Base-by-base conservation (phyloP, 2,113 vertebrate genomes). In the Catharus fuscescens region DNA sequence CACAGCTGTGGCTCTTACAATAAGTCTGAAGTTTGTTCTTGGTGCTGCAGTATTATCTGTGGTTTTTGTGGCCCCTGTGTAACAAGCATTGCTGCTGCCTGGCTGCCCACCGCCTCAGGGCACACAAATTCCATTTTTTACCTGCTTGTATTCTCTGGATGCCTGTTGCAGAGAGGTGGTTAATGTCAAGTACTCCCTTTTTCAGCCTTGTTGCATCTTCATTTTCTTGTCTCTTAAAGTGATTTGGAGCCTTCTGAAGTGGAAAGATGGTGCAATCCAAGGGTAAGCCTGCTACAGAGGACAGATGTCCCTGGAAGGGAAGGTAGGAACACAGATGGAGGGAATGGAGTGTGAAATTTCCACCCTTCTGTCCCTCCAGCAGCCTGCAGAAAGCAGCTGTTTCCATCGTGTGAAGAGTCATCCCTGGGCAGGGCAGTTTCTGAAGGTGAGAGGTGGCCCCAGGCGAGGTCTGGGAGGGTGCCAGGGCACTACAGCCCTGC, bases 341-440 rank as follows among this genome's bases (percentile, higher is more conserved):
- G 48, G 82, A 96, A 70, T 3, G 3, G 71, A 92, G 64, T 88
- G 72, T 94, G 91, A 81, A 80, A 88, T 91, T 90, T 83, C 56
- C 2, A 1, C 53, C 76, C 64, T 85, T 91, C 81, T 82, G 67
- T 88, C 47, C 36, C 25, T 50, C 7, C 34, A 67, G 64, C 52
- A 94, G 64, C 82, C 69, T 78, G 73, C 38, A 84, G 90, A 96
- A 96, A 86, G 64, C 88, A 86, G 90, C 69, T 92, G 90, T 93
- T 92, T 79, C 60, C 65, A 53, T 25, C 2, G 3, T 8, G 10
- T 65, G 88, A 84, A 83, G 42, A 93, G 52, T 34, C 0, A 5
- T 86, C 48, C 44, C 38, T 0, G 1, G 34, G 67, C 80, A 61
- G 44, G 53, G 80, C 85, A 90, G 69, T 69, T 71, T 93, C 80